Percentiles rank a stretch among this genome's conserved stretches.
Evolutionary conservation across 1,140 invertebrate species (phyloP).

Genomic region (Papilio aristodemus): DNA sequence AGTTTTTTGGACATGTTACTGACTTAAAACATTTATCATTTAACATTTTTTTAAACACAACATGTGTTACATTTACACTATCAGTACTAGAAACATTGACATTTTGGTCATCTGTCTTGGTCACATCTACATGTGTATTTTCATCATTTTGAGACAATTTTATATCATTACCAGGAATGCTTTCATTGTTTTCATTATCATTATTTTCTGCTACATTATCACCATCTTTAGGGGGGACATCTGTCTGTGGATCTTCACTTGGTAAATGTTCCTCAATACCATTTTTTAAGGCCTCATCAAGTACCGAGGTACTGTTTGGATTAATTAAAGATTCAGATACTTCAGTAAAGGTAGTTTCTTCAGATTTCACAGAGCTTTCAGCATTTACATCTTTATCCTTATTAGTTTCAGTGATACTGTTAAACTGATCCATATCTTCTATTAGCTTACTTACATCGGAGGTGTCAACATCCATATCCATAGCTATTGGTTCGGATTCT

Average conservation of each 20-base stretch:
- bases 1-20: slow-evolving; percentile 72
- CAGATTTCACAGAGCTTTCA: slow-evolving; percentile 24
- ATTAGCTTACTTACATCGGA: slow-evolving; percentile 59
- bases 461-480: slow-evolving; percentile 66
- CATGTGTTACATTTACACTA: slow-evolving; percentile 55
- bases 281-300: slow-evolving; percentile 67
- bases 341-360: slow-evolving; percentile 29
- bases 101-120: slow-evolving; percentile 33
- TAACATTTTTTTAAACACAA: slow-evolving; percentile 71
- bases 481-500: slow-evolving; percentile 43
- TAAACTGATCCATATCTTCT: slow-evolving; percentile 58
- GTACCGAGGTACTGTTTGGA: slow-evolving; percentile 68
- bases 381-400: slow-evolving; percentile 32
- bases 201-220: slow-evolving; percentile 27
- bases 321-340: slow-evolving; percentile 45
- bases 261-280: slow-evolving; percentile 68
- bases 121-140: slow-evolving; percentile 22
- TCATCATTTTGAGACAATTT: slow-evolving; percentile 27
- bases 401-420: slow-evolving; percentile 41
- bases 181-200: slow-evolving; percentile 20
- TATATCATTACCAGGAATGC: slow-evolving; percentile 5
- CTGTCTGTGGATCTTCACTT: slow-evolving; percentile 29
- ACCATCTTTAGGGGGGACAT: slow-evolving; percentile 16
- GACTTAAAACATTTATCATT: slow-evolving; percentile 66
- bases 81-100: slow-evolving; percentile 38